Conservation (phyloP, 1,140 invertebrate genomes). For the Drosophila kikkawai region DNA sequence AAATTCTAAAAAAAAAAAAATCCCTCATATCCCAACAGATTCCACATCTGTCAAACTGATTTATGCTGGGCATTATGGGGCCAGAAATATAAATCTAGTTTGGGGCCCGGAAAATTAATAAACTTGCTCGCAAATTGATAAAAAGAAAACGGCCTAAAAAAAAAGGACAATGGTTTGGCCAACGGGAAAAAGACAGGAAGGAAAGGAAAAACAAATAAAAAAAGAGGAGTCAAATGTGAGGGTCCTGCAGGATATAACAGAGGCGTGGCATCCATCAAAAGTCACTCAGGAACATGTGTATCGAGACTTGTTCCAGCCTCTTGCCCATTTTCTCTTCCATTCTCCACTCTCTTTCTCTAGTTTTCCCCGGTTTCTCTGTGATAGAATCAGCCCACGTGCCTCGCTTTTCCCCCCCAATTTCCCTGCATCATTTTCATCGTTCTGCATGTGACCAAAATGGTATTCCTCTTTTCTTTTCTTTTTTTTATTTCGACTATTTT, state of each 20-base stretch:
- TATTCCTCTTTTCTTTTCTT: slow-evolving; percentile 30
- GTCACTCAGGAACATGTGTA: slow-evolving; percentile 73
- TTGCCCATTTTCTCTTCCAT: slow-evolving; percentile 4
- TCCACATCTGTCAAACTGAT: slow-evolving; percentile 44
- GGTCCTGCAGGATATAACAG: slow-evolving; percentile 51
- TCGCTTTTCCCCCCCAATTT: slow-evolving; percentile 14
- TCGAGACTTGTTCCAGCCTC: slow-evolving; percentile 22
- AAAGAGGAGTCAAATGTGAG: slow-evolving; percentile 26
- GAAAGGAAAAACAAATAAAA: slow-evolving; percentile 31
- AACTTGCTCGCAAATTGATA: slow-evolving; percentile 70
- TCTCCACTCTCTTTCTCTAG: slow-evolving; percentile 25
- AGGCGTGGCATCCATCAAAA: slow-evolving; percentile 65
- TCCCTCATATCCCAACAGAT: slow-evolving; percentile 38
- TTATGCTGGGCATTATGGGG: slow-evolving; percentile 51
- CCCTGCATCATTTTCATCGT: slow-evolving; percentile 26
- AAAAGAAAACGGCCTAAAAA: slow-evolving; percentile 50
- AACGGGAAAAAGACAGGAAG: slow-evolving; percentile 11
- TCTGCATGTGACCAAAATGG: slow-evolving; percentile 70
- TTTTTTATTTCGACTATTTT: slow-evolving; percentile 51
- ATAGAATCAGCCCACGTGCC: slow-evolving; percentile 61
- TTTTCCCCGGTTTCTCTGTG: slow-evolving; percentile 12
- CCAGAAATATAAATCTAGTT: slow-evolving; percentile 27
- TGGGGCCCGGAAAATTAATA: slow-evolving; percentile 67
- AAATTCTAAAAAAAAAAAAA: slow-evolving; percentile 6
- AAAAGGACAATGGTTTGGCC: slow-evolving; percentile 27